These are phyloP conservation scores for Oscheius sp. DNA, from an alignment of 2,888 invertebrate species.

Conservation along the genomic window DNA sequence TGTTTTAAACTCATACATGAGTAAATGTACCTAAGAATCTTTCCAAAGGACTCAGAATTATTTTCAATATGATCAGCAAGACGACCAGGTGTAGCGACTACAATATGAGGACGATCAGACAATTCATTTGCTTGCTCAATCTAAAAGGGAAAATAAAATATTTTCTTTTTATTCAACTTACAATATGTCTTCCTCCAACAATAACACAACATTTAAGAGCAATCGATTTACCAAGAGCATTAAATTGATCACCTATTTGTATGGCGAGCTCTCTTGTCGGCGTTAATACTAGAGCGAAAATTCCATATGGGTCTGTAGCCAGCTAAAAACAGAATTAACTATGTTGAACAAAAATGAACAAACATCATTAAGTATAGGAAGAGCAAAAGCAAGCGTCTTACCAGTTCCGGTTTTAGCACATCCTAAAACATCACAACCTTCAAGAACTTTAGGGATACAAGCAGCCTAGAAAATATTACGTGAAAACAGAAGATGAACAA, in stretches of 20 bases:
- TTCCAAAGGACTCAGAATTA: conserved; percentile 70
- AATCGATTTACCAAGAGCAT: conserved; percentile 87
- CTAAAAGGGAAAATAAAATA: conserved; percentile 55
- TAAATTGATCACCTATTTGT: conserved; percentile 84
- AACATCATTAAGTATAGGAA: conserved; percentile 66
- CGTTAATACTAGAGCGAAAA: conserved; percentile 91
- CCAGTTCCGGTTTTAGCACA: conserved; percentile 98
- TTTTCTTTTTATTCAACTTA: conserved; percentile 17
- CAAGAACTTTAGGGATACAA: conserved; percentile 70
- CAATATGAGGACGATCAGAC: conserved; percentile 86
- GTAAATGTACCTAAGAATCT: conserved; percentile 75
- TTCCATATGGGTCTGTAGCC: conserved; percentile 92
- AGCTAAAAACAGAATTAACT: conserved; percentile 72
- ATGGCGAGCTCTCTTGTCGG: conserved; percentile 78
- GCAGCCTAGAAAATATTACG: conserved; percentile 43
- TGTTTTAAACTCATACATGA: background rate
- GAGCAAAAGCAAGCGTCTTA: conserved; percentile 94
- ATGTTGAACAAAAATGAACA: background rate
- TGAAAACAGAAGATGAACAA: background rate
- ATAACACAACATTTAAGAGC: conserved; percentile 85
- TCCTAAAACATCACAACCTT: conserved; percentile 85
- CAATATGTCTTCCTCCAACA: conserved; percentile 77
- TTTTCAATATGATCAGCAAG: conserved; percentile 90
- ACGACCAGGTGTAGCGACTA: conserved; percentile 94
- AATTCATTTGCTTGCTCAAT: conserved; percentile 86